Evolutionary conservation across 2,113 vertebrate species (phyloP), one percentile per base, ranked within the genome.

Genomic region (Cebidichthys violaceus): DNA sequence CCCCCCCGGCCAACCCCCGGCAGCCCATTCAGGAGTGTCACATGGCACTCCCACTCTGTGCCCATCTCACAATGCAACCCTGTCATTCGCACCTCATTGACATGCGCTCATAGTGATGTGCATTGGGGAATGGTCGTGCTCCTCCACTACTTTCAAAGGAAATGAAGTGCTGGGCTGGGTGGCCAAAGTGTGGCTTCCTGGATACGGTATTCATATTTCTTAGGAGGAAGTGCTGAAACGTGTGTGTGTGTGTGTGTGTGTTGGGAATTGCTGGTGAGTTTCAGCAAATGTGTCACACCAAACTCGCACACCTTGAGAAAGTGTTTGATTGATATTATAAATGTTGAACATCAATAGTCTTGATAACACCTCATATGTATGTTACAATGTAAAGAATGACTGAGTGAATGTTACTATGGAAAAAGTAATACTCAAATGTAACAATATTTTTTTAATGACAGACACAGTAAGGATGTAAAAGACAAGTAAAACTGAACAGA

Each of bases 31-130:
- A 93, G 75, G 70, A 75, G 81, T 86, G 91, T 94, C 93, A 94
- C 92, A 93, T 94, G 91, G 90, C 89, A 84, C 89, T 82, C 93
- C 86, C 92, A 92, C 91, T 93, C 85, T 75, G 81, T 75, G 55
- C 65, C 85, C 80, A 70, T 88, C 88, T 89, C 75, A 96, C 95
- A 96, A 96, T 92, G 92, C n/a, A 60, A 60, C 92, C 86, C 94
- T 94, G 95, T 96, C 94, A 94, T 82, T 62, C 71, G 91, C 89
- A 87, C 86, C 91, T 94, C 94, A 95, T 95, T 95, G 92, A 94
- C 93, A 96, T 95, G 93, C 95, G 71, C 76, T 93, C 84, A 90
- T 86, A 88, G 94, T 89, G 83, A 90, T 90, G 76, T 66, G 83
- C 81, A 86, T 75, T 60, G 75, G 89, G 90, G 85, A 88, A 88